Evolutionary conservation across 2,113 vertebrate species (phyloP).

Genomic region (Pionites leucogaster): DNA sequence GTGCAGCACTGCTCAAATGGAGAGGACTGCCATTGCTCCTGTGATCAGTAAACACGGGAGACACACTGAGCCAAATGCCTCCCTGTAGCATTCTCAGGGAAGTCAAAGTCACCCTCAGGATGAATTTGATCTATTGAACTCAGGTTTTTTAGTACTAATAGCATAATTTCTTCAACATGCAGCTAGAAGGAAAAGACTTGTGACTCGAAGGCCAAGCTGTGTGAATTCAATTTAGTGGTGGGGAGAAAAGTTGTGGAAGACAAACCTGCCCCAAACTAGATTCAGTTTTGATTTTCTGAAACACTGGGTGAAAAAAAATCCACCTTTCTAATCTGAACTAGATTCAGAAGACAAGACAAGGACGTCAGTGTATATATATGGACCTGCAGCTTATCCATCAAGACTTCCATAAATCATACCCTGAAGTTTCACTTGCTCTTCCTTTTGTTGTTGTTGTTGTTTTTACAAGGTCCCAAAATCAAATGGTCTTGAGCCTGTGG

Average conservation of each 20-base stretch:
- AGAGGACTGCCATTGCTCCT: not conserved
- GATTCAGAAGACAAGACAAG: not conserved
- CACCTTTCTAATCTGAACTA: not conserved
- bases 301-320: accelerated
- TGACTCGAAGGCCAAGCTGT: not conserved
- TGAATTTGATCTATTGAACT: conserved; percentile 40
- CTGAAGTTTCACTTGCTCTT: not conserved
- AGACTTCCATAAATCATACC: not conserved
- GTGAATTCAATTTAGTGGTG: not conserved
- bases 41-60: conserved; percentile 40
- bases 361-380: not conserved
- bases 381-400: not conserved
- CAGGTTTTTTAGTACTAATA: not conserved
- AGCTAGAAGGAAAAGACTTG: not conserved
- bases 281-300: not conserved
- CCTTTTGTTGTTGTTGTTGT: not conserved
- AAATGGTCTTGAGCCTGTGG: not conserved
- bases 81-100: not conserved
- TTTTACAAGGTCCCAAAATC: not conserved
- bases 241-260: not conserved
- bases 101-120: conserved; percentile 28
- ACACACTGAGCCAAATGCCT: not conserved
- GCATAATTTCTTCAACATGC: not conserved
- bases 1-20: not conserved
- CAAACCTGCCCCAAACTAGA: not conserved